A percentile compares a stretch with the other conserved stretches of the same genome.
phyloP scores from a whole-genome alignment of 2,797 vertebrate species.

The Diceros bicornis region DNA sequence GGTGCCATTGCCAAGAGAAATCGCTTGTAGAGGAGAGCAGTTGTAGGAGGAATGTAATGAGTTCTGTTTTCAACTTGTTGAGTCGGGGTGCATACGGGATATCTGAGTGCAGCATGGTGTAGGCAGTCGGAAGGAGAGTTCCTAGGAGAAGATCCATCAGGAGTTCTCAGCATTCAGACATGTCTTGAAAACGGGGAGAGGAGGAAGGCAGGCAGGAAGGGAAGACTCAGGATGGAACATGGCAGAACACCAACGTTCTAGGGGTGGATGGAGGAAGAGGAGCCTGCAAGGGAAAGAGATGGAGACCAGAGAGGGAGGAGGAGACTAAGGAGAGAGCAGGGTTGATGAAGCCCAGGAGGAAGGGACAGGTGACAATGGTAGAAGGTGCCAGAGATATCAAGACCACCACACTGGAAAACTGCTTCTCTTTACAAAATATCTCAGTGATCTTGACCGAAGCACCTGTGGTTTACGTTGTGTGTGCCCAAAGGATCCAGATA shows the following conservation, averaged over 20 bases:
- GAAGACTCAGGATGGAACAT: neutral
- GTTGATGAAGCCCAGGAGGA: neutral
- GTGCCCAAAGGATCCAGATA: neutral
- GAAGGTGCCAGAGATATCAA: neutral
- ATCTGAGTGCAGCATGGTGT: accelerated
- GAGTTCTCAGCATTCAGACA: neutral
- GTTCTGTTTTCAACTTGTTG: neutral
- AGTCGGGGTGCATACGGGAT: neutral
- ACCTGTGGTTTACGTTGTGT: neutral
- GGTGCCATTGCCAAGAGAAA: neutral
- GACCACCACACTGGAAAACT: neutral
- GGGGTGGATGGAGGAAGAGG: too few species aligned
- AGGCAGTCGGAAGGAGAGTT: neutral
- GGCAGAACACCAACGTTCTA: neutral
- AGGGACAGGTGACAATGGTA: accelerated
- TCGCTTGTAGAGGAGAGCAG: neutral
- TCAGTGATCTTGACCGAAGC: neutral
- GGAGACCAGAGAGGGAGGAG: neutral
- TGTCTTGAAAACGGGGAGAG: neutral
- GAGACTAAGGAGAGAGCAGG: neutral
- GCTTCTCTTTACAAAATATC: neutral
- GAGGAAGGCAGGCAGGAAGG: neutral
- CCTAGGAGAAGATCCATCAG: neutral
- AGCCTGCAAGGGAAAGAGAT: neutral
- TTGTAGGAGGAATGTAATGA: neutral